Evolutionary conservation across 2,113 vertebrate species (phyloP).

Genomic region (Lethenteron camtschaticum): DNA sequence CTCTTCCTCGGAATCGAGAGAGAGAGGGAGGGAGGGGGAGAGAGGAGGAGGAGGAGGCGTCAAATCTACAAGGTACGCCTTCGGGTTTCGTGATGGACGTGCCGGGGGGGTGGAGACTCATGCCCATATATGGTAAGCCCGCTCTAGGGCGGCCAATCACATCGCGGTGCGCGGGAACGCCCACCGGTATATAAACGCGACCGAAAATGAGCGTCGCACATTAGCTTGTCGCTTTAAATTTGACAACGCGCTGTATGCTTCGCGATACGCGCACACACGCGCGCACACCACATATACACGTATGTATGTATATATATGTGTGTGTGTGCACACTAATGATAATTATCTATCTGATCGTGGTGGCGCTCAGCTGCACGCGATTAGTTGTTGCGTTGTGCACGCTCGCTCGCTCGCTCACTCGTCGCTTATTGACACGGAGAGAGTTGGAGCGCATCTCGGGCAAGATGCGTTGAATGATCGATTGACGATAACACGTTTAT

Average conservation of each 20-base stretch:
- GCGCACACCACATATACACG: neutral
- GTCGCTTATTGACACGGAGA: too few relatives aligned
- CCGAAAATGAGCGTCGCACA: neutral
- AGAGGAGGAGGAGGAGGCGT: constrained; percentile 3
- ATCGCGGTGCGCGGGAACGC: neutral
- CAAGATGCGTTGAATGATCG: too few relatives aligned
- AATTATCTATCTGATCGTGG: neutral
- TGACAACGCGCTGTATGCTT: neutral
- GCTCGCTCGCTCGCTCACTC: too few relatives aligned
- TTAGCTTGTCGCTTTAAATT: neutral
- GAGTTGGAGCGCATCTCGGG: too few relatives aligned
- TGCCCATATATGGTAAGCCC: neutral
- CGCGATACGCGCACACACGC: neutral
- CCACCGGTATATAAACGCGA: neutral
- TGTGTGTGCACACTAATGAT: neutral
- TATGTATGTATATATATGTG: constrained; percentile 3
- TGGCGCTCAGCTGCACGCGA: neutral
- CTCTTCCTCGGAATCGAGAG: neutral
- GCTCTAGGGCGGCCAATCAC: neutral
- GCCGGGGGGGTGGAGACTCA: neutral
- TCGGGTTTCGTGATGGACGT: neutral
- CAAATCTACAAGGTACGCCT: neutral
- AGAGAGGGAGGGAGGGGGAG: neutral
- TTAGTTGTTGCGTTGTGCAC: too few relatives aligned
- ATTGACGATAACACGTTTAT: too few relatives aligned